Evolutionary conservation across 2,888 invertebrate genomes (phyloP).

Genomic region (Calameuta pallipes): DNA sequence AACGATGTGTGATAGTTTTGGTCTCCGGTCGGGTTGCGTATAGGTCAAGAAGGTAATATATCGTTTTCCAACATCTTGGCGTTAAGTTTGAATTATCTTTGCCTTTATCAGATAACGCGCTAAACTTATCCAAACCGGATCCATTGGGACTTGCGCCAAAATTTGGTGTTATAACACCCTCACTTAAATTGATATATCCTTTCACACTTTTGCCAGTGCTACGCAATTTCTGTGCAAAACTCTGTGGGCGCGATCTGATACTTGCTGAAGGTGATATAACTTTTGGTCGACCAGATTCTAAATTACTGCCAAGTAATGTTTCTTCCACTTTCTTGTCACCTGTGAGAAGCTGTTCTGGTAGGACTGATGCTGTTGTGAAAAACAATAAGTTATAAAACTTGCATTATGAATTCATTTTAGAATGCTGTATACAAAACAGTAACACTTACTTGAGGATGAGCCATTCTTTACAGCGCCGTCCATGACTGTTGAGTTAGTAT

Average conservation of each 20-base stretch:
- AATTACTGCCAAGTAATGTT: constrained; percentile 46
- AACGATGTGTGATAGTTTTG: constrained; percentile 88
- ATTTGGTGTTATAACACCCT: constrained; percentile 79
- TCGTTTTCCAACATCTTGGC: constrained; percentile 94
- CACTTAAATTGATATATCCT: constrained; percentile 86
- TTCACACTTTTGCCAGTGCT: constrained; percentile 88
- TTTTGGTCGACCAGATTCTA: constrained; percentile 51
- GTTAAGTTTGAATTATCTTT: constrained; percentile 66
- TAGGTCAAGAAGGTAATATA: constrained; percentile 90
- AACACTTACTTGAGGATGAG: constrained; percentile 71
- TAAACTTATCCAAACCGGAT: constrained; percentile 70
- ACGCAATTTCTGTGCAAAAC: constrained; percentile 87
- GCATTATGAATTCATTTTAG: not conserved
- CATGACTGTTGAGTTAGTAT: constrained; percentile 57
- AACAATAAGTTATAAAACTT: constrained; percentile 39
- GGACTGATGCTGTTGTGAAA: constrained; percentile 69
- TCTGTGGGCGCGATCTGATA: constrained; percentile 78
- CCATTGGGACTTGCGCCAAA: constrained; percentile 73
- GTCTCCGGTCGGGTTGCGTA: constrained; percentile 96
- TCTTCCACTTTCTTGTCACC: constrained; percentile 62
- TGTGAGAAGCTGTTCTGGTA: constrained; percentile 72
- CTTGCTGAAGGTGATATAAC: constrained; percentile 71
- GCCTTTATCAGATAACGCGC: constrained; percentile 68
- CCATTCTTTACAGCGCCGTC: constrained; percentile 71
- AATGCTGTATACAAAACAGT: constrained; percentile 6